These are phyloP conservation scores for Formica exsecta DNA, from an alignment of 1,140 invertebrate genomes.

Conservation along the genomic window DNA sequence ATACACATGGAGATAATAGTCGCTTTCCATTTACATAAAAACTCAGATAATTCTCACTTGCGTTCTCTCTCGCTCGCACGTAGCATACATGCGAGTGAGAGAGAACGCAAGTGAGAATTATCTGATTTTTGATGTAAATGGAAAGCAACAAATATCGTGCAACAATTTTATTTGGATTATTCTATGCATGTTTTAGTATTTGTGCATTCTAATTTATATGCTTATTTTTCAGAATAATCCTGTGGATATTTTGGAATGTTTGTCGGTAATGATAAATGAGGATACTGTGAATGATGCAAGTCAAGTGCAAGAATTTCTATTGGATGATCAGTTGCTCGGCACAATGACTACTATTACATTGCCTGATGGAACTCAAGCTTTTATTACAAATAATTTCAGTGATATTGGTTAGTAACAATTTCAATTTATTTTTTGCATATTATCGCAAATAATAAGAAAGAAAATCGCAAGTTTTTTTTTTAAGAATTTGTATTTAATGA, in stretches of 20 bases:
- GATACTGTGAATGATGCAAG: conserved; percentile 68
- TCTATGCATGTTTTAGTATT: conserved; percentile 12
- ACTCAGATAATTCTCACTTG: no score
- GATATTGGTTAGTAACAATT: conserved; percentile 72
- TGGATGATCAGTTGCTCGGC: conserved; percentile 78
- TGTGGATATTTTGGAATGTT: conserved; percentile 77
- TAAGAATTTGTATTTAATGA: neutral
- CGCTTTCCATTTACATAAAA: no score
- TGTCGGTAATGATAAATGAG: conserved; percentile 81
- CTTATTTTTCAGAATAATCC: conserved; percentile 71
- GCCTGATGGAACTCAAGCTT: conserved; percentile 83
- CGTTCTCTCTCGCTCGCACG: no score
- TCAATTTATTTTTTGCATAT: neutral
- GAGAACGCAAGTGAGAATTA: no score
- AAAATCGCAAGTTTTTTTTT: neutral
- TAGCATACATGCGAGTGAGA: no score
- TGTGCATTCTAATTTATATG: neutral
- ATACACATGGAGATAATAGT: neutral
- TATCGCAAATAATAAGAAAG: neutral
- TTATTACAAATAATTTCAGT: conserved; percentile 77
- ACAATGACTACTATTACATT: conserved; percentile 81
- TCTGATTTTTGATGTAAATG: no score
- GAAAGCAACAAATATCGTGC: no score
- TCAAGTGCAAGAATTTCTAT: conserved; percentile 77
- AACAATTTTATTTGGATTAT: neutral